Evolutionary conservation across 2,113 vertebrate species (phyloP), one percentile per base, ranked within the genome.

Genomic region (Macrotis lagotis): DNA sequence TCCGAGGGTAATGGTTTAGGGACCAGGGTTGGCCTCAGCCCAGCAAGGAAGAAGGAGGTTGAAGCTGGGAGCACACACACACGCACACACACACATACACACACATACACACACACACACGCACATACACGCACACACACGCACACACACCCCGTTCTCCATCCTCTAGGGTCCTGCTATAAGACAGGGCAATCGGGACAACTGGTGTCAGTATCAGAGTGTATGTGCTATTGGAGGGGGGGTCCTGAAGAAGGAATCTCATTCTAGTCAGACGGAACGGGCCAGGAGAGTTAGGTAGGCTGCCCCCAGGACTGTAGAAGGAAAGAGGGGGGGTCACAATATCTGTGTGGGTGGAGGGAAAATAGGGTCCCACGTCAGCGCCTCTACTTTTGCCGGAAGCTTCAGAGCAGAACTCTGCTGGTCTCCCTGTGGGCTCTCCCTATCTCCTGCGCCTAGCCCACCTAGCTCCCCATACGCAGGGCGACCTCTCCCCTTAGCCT

Each of bases 381-480:
- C 44, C 49, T 51, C 59, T 24, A 5, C 59, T 22, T 10, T 3
- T 31, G 91, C 47, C 48, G 7, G 50, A 55, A 47, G 91, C 55
- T 91, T 74, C 1, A 66, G 59, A 50, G 89, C 12, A 89, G 59
- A 83, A 44, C 12, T 1, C 14, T n/a, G 19, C n/a, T 83, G 16
- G 16, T 83, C 44, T 83, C 19, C 66, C 37, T 44, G n/a, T 24
- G n/a, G 53, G 37, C n/a, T 83, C 66, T 44, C n/a, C n/a, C 48
- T 14, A 83, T 89, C 47, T 93, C 50, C 8, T 90, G 89, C 88
- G 90, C 48, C 91, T 55, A 91, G 91, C 28, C 26, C 55, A 31
- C 59, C 55, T 59, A 31, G 95, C 93, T 98, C 97, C 96, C 97
- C 96, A 97, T 96, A 95, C 95, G 92, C 95, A 51, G 24, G 50